A percentile compares a stretch with the other conserved stretches of the same genome.
These are phyloP conservation scores for Steinernema feltiae DNA, from an alignment of 1,140 invertebrate species.

Conservation along the genomic window DNA sequence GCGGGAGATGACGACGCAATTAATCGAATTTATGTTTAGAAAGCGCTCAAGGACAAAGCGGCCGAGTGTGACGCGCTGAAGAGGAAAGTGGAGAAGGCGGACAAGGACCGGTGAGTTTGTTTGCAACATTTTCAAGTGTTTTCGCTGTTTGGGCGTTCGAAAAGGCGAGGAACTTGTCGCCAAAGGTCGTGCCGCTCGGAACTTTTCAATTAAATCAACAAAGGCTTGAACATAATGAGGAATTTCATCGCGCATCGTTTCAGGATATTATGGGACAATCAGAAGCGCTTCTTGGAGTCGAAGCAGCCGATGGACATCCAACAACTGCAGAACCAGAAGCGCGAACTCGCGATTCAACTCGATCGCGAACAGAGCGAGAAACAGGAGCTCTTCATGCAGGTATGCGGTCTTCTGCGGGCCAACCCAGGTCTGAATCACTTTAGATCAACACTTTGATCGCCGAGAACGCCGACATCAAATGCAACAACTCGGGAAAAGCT, in stretches of 20 bases:
- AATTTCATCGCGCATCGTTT: slow-evolving; percentile 7
- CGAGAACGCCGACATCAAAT: slow-evolving; percentile 28
- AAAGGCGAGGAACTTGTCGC: neutral
- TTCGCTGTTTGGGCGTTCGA: neutral
- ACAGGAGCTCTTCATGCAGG: slow-evolving; percentile 42
- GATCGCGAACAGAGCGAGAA: slow-evolving; percentile 40
- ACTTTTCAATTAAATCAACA: too few species aligned
- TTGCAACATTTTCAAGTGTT: slow-evolving; percentile 11
- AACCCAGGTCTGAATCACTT: neutral
- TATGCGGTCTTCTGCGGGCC: neutral
- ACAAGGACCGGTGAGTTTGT: slow-evolving; percentile 32
- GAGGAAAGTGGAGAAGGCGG: slow-evolving; percentile 29
- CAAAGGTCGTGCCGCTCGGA: too few species aligned
- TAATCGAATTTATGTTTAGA: slow-evolving; percentile 27
- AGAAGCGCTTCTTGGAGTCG: slow-evolving; percentile 26
- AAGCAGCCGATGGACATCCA: slow-evolving; percentile 33
- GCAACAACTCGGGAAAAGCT: slow-evolving; percentile 14
- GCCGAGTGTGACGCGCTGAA: slow-evolving; percentile 31
- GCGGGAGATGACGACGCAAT: neutral
- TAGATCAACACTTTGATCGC: slow-evolving; percentile 34
- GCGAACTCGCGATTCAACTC: slow-evolving; percentile 36
- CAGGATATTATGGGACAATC: slow-evolving; percentile 34
- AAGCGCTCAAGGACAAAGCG: slow-evolving; percentile 28
- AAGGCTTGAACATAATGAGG: too few species aligned
- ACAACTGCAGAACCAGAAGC: slow-evolving; percentile 32